Conservation (phyloP, 2,888 invertebrate genomes). For the Temnothorax rugatulus region DNA sequence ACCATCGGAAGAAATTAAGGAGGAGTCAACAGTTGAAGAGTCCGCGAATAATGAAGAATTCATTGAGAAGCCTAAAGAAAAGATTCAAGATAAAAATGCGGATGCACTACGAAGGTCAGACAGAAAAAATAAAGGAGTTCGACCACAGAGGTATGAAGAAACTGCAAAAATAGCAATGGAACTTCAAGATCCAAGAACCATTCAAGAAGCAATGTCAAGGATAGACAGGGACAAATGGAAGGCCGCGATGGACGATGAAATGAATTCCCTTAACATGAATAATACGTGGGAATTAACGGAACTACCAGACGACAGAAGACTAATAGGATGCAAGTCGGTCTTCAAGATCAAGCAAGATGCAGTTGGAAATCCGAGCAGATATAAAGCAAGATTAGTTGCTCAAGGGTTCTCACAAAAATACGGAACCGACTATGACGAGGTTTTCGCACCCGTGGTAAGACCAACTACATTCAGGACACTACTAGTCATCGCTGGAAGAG, state of each 20-base stretch:
- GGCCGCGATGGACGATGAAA: conserved; percentile 29
- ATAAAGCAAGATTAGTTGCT: conserved; percentile 38
- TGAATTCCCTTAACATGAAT: neutral
- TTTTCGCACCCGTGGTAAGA: conserved; percentile 1
- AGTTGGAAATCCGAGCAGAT: neutral
- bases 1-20: conserved; percentile 1
- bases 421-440: conserved; percentile 32
- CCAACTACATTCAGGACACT: neutral
- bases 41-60: conserved; percentile 20
- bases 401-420: conserved; percentile 36
- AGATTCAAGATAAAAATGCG: conserved; percentile 7
- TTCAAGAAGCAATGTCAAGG: conserved; percentile 21
- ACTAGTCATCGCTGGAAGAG: neutral
- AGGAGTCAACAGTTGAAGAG: neutral
- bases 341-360: neutral
- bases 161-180: neutral
- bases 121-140: conserved; percentile 53
- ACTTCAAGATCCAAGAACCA: neutral
- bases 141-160: conserved; percentile 36
- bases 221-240: conserved; percentile 18
- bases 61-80: conserved; percentile 11
- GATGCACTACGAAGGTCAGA: neutral
- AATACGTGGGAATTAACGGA: conserved; percentile 21
- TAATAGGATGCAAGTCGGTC: conserved; percentile 31
- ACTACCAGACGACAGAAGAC: neutral